Evolutionary conservation across 2,113 vertebrate species (phyloP).

Genomic region (Phalacrocorax brasilianus): DNA sequence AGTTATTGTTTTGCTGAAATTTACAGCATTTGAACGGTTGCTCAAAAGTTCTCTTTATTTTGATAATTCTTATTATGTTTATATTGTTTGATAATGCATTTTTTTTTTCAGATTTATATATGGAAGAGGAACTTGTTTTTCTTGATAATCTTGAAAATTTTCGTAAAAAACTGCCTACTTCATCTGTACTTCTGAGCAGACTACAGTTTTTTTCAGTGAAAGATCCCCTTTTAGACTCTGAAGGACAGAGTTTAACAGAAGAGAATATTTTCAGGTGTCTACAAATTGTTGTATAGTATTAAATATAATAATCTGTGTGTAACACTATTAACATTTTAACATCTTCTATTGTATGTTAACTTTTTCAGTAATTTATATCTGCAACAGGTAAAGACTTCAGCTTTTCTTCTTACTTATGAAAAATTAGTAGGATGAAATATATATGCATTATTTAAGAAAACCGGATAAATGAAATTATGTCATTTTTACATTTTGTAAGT

Average conservation of each 20-base stretch:
- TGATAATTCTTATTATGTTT: not conserved
- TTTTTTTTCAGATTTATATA: slow-evolving; percentile 65
- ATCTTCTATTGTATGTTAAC: not conserved
- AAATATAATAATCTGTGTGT: not conserved
- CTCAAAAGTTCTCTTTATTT: not conserved
- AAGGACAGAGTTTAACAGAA: slow-evolving; percentile 45
- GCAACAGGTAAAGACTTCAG: not conserved
- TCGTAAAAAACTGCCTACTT: slow-evolving; percentile 39
- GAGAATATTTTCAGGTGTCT: slow-evolving; percentile 69
- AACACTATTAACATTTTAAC: not conserved
- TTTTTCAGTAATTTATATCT: not conserved
- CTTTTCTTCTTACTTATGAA: not conserved
- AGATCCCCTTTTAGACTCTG: slow-evolving; percentile 64
- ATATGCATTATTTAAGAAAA: not conserved
- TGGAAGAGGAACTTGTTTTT: slow-evolving; percentile 71
- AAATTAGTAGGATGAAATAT: not conserved
- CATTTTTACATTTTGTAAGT: not conserved
- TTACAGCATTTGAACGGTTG: not conserved
- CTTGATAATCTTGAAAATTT: slow-evolving; percentile 31
- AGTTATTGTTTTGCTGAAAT: not conserved
- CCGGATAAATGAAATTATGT: not conserved
- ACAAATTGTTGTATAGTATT: not conserved
- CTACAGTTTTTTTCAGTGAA: slow-evolving; percentile 58
- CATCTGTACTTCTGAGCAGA: slow-evolving; percentile 44
- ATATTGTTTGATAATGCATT: not conserved